phyloP scores from a whole-genome alignment of 2,888 invertebrate genomes.

The Folsomia manolachei region DNA sequence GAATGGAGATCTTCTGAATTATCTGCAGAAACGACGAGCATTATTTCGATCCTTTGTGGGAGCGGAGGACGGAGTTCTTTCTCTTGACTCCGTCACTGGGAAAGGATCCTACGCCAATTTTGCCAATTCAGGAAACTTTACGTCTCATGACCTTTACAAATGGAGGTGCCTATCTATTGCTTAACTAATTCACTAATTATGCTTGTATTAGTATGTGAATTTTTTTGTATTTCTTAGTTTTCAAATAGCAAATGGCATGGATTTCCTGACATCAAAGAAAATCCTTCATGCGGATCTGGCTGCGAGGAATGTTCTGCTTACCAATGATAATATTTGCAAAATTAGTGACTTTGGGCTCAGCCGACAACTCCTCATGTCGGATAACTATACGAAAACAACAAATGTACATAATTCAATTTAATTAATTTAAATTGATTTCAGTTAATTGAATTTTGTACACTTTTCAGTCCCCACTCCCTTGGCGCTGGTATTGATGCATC shows the following conservation, averaged over 20 bases:
- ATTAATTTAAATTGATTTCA: neutral
- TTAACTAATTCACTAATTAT: no score
- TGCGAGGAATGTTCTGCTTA: conserved; percentile 31
- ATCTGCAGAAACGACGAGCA: conserved; percentile 29
- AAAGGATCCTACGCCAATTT: conserved; percentile 19
- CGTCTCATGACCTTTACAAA: conserved; percentile 28
- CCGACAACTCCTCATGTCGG: conserved; percentile 26
- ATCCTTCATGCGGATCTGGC: conserved; percentile 35
- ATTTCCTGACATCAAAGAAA: conserved; percentile 30
- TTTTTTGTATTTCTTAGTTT: no score
- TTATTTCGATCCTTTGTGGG: conserved; percentile 24
- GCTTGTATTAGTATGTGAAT: no score
- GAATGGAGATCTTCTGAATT: conserved; percentile 27
- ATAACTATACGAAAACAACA: conserved; percentile 31
- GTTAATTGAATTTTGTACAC: neutral
- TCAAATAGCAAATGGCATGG: conserved; percentile 35
- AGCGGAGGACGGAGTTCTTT: conserved; percentile 9
- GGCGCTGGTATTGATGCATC: no score
- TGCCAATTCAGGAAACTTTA: conserved; percentile 25
- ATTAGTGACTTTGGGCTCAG: conserved; percentile 36
- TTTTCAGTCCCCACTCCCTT: conserved; percentile 9
- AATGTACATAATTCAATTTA: conserved; percentile 22
- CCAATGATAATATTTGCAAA: conserved; percentile 25
- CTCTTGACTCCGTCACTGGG: neutral
- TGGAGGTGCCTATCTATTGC: no score